Evolutionary conservation across 2,113 vertebrate genomes (phyloP), one percentile per base, ranked within the genome.

Genomic region (Ellobius talpinus): DNA sequence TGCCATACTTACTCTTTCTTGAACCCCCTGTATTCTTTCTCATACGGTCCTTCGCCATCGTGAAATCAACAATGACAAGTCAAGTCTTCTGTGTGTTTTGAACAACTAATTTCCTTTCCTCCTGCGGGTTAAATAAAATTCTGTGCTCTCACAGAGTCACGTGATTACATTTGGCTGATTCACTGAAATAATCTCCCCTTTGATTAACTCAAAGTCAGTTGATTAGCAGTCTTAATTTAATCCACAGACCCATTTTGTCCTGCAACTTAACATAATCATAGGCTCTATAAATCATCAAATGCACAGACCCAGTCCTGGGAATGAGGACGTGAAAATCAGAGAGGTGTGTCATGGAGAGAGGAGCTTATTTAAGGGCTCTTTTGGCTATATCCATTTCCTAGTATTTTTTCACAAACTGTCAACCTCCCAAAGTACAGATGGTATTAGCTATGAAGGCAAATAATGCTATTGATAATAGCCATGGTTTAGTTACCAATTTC

Each of bases 211-310:
- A 89, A 89, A 76, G 33, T 92, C 88, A 95, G 36, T 68, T 58
- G n/a, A 87, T 70, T 87, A 90, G 36, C 73, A 88, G 68, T n/a
- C 50, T 90, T 95, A 92, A 92, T 92, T 91, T 92, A 89, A 86
- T 50, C 86, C 79, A 11, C 33, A 88, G 90, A 93, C 58, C 36
- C 14, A 0, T 66, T 84, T 70, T 96, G 31, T 55, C 23, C 33
- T 87, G 42, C 73, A 90, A 90, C 17, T 21, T 70, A 96, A 58
- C 73, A 70, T 76, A 65, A 92, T 79, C 70, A 65, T 21, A 90
- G 65, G 7, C 26, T 76, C 87, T 52, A 52, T 42, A 86, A 55
- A 70, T 42, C n/a, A 70, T 76, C 26, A 50, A 36, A 87, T 92
- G 52, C 39, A 39, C 14, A 87, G 74, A 52, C 17, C 4, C 17